Conservation (phyloP, 2,113 vertebrate species). For the Hepsetus odoe region DNA sequence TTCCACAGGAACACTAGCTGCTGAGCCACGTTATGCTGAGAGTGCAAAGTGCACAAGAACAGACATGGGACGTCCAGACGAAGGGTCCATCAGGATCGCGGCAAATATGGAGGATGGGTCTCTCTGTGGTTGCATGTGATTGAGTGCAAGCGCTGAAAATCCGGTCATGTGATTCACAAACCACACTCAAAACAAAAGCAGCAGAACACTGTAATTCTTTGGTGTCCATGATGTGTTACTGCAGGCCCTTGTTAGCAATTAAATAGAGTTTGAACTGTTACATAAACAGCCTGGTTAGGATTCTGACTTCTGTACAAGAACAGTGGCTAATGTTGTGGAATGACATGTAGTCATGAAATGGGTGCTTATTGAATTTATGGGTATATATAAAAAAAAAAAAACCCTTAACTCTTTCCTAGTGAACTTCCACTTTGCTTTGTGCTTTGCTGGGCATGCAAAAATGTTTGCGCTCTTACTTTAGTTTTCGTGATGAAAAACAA, state of each 20-base stretch:
- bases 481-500: constrained; percentile 46
- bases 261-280: constrained; percentile 26
- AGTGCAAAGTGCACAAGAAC: background rate
- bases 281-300: constrained; percentile 30
- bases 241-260: constrained; percentile 33
- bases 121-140: background rate
- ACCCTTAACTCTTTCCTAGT: constrained; percentile 43
- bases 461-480: constrained; percentile 55
- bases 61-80: constrained; percentile 10
- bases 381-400: constrained; percentile 11
- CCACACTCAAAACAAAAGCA: background rate
- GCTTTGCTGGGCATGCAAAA: constrained; percentile 52
- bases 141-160: background rate
- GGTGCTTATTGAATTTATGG: background rate
- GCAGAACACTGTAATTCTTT: constrained; percentile 54
- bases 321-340: constrained; percentile 51
- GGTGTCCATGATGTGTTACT: constrained; percentile 50
- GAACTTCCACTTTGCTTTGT: constrained; percentile 40
- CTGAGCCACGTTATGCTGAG: constrained; percentile 7
- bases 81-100: background rate
- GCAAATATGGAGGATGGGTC: background rate
- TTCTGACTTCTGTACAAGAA: constrained; percentile 9
- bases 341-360: constrained; percentile 3
- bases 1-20: constrained; percentile 70
- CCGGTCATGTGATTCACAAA: background rate